Evolutionary conservation across 1,140 invertebrate genomes (phyloP), one percentile per base, ranked within the genome.

Genomic region (Globodera rostochiensis): DNA sequence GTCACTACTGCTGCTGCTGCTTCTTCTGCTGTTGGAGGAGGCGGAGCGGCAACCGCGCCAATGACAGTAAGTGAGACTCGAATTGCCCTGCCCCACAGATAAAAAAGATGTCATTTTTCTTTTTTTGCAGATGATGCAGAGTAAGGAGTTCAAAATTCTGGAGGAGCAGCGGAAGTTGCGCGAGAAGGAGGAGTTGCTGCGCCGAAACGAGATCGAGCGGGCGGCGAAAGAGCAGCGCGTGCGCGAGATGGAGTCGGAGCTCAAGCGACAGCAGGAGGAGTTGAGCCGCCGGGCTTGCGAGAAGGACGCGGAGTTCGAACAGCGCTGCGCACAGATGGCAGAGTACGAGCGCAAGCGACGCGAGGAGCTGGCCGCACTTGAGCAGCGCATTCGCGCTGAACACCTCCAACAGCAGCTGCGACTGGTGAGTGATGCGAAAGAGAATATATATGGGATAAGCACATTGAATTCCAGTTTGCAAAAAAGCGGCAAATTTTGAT

Each of bases 301-400:
- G 47, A 84, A 86, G 47, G 84, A 85, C 57, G 36, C 78, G 73
- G 84, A 85, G 60, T 74, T 85, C n/a, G 84, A 86, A 46, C 74
- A 71, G 53, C 74, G 75, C 15, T 50, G 79, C 13, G 46, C 47
- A n/a, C 75, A 85, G 60, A 77, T 85, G 53, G 79, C 79, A 70
- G 84, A 85, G 64, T 85, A 79, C 69, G 84, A 85, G 69, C 80
- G 81, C 1, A 70, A 84, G 47, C 79, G 73, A 47, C 73, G 80
- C 11, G 85, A 86, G 15, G 84, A 79, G 57, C 69, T 86, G 21
- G 75, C 82, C 36, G 74, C 64, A 11, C 13, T 85, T 47, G 81
- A 81, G 49, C 74, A 81, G 21, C 49, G 85, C 47, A 66, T 84
- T 36, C 53, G 66, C 7, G 77, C 25, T 9, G 82, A 83, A 47